Evolutionary conservation across 2,888 invertebrate species (phyloP).

Genomic region (Chorisops tibialis): DNA sequence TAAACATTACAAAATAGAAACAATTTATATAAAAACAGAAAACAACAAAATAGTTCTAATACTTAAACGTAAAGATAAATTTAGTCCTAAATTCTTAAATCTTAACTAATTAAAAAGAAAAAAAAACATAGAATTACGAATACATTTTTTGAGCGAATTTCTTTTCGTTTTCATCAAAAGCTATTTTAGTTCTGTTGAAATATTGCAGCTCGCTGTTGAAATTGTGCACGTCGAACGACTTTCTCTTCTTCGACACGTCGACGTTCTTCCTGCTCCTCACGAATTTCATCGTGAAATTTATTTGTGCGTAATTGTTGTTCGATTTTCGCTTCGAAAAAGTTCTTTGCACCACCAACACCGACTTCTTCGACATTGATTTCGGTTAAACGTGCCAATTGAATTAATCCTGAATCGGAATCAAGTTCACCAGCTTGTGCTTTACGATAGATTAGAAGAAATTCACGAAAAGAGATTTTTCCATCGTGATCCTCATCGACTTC

Average conservation of each 20-base stretch:
- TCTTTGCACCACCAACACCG: constrained; percentile 91
- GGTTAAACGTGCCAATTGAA: constrained; percentile 78
- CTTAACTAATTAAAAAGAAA: too few relatives aligned
- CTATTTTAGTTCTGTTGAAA: constrained; percentile 59
- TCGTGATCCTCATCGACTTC: constrained; percentile 86
- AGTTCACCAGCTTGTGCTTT: constrained; percentile 92
- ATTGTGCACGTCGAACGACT: constrained; percentile 74
- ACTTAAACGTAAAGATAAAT: too few relatives aligned
- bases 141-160: too few relatives aligned
- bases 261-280: constrained; percentile 86
- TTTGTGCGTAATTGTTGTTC: constrained; percentile 76
- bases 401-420: constrained; percentile 79
- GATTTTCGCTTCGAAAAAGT: constrained; percentile 96
- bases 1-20: too few relatives aligned
- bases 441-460: constrained; percentile 74
- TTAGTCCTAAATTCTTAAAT: too few relatives aligned
- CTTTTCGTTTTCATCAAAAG: too few relatives aligned
- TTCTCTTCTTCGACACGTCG: constrained; percentile 80
- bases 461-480: constrained; percentile 85
- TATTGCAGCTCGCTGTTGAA: constrained; percentile 83
- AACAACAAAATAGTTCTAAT: too few relatives aligned
- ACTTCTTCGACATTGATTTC: constrained; percentile 93
- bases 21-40: too few relatives aligned
- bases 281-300: constrained; percentile 90
- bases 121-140: too few relatives aligned